Evolutionary conservation across 1,140 invertebrate genomes (phyloP).

Genomic region (Neoseiulus cucumeris): DNA sequence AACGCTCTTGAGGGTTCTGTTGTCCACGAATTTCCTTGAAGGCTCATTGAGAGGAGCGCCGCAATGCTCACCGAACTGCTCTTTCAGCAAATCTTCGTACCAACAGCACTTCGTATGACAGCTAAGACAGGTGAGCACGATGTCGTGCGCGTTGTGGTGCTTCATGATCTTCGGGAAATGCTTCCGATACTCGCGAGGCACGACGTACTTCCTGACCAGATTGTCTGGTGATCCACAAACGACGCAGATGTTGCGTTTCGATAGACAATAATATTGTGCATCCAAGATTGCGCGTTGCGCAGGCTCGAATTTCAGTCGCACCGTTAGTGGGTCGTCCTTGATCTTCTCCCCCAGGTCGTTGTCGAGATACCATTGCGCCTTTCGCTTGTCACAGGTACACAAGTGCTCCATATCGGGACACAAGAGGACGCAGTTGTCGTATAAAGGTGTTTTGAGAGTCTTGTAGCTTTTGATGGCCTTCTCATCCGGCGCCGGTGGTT

Average conservation of each 20-base stretch:
- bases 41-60: slow-evolving; percentile 37
- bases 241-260: slow-evolving; percentile 60
- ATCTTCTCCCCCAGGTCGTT: slow-evolving; percentile 43
- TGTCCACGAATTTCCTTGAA: slow-evolving; percentile 24
- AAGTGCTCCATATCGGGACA: slow-evolving; percentile 55
- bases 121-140: slow-evolving; percentile 45
- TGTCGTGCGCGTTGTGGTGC: slow-evolving; percentile 60
- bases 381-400: slow-evolving; percentile 58
- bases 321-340: slow-evolving; percentile 44
- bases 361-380: slow-evolving; percentile 51
- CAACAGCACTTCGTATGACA: slow-evolving; percentile 53
- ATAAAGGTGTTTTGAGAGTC: slow-evolving; percentile 42
- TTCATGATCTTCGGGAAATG: slow-evolving; percentile 62
- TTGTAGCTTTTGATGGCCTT: slow-evolving; percentile 23
- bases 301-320: slow-evolving; percentile 58
- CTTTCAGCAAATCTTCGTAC: slow-evolving; percentile 40
- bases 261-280: slow-evolving; percentile 47
- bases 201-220: slow-evolving; percentile 55
- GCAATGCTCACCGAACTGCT: slow-evolving; percentile 38
- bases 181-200: slow-evolving; percentile 62
- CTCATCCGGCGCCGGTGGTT: neutral
- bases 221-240: slow-evolving; percentile 50
- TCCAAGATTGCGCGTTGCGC: slow-evolving; percentile 41
- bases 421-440: slow-evolving; percentile 54
- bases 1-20: slow-evolving; percentile 38